Evolutionary conservation across 2,797 vertebrate species (phyloP).

Genomic region (Poecilia picta): DNA sequence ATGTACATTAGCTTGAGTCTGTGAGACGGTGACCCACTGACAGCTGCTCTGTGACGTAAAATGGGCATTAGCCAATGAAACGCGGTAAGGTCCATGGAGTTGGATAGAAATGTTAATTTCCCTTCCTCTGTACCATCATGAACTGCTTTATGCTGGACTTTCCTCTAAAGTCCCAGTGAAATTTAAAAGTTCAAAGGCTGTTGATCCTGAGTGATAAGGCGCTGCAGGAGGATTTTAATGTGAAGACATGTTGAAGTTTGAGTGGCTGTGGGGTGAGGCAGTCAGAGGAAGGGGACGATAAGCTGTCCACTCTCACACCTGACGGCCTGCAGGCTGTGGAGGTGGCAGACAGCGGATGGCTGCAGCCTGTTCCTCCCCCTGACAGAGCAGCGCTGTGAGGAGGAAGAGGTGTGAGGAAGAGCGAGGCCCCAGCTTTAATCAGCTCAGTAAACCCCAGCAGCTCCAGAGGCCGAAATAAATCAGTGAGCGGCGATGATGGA

Average conservation of each 20-base stretch:
- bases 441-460: background rate
- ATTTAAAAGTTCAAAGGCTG: background rate
- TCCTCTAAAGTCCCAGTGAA: background rate
- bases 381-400: background rate
- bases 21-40: no score
- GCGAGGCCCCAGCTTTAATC: background rate
- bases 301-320: constrained; percentile 57
- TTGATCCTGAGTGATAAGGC: background rate
- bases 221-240: background rate
- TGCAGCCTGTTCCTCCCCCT: background rate
- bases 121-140: no score
- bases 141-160: background rate
- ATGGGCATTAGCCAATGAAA: no score
- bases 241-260: background rate
- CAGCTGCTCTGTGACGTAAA: no score
- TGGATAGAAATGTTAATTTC: background rate
- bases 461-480: background rate
- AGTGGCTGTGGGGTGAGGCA: background rate
- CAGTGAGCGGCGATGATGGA: background rate
- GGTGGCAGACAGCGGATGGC: background rate
- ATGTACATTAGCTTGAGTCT: no score
- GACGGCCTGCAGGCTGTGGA: constrained; percentile 3
- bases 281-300: constrained; percentile 32
- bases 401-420: background rate
- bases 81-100: background rate